These are phyloP conservation scores for Bemisia tabaci DNA, from an alignment of 1,140 invertebrate species.

Conservation along the genomic window DNA sequence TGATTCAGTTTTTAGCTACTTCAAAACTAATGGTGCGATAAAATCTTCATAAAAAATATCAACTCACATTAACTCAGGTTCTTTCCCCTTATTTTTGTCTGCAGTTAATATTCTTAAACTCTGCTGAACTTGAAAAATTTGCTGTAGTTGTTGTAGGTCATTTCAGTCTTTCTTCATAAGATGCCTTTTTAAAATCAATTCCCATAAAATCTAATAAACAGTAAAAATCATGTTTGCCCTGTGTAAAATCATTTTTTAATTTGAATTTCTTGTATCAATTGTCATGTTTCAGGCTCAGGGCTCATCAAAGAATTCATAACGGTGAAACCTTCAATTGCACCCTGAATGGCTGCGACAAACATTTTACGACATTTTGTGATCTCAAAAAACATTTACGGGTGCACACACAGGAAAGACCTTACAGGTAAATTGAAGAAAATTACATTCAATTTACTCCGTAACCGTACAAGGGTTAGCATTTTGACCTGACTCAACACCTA, in stretches of 20 bases:
- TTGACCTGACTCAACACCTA: neutral
- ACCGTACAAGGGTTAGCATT: neutral
- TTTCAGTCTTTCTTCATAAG: no score
- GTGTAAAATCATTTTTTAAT: no score
- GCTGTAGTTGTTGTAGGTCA: constrained; percentile 7
- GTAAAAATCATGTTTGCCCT: no score
- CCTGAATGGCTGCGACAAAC: constrained; percentile 68
- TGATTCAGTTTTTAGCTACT: no score
- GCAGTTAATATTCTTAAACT: no score
- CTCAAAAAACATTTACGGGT: constrained; percentile 84
- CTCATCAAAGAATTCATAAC: constrained; percentile 82
- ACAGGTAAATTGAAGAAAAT: constrained; percentile 47
- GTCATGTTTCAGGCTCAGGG: constrained; percentile 56
- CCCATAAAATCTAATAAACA: no score
- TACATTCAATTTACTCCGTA: neutral
- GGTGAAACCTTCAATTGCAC: constrained; percentile 92
- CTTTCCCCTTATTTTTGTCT: no score
- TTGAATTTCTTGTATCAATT: no score
- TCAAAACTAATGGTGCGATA: no score
- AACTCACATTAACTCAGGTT: no score
- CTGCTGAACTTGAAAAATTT: constrained; percentile 14
- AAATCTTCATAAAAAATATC: no score
- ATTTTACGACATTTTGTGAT: constrained; percentile 87
- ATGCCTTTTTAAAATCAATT: no score
- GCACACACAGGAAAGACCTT: constrained; percentile 84